These are phyloP conservation scores for Drosophila asahinai DNA, from an alignment of 1,140 invertebrate genomes.

Conservation along the genomic window DNA sequence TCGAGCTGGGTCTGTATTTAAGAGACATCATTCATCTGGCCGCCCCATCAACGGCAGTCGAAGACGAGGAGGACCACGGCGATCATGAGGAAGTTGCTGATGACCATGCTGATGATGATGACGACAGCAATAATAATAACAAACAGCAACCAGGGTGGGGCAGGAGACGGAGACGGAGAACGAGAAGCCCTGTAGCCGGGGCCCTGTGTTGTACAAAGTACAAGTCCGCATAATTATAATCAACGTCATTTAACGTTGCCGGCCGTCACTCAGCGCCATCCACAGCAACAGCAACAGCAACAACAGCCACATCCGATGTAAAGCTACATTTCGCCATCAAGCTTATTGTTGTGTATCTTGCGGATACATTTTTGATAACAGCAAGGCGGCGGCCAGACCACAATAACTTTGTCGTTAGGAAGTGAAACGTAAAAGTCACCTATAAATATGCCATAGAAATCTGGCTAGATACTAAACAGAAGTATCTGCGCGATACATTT, in stretches of 20 bases:
- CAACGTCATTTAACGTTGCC: slow-evolving; percentile 83
- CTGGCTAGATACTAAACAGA: slow-evolving; percentile 30
- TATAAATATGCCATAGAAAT: slow-evolving; percentile 54
- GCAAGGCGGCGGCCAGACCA: slow-evolving; percentile 17
- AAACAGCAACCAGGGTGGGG: slow-evolving; percentile 51
- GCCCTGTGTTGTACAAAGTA: slow-evolving; percentile 66
- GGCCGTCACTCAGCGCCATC: slow-evolving; percentile 80
- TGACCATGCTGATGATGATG: slow-evolving; percentile 59
- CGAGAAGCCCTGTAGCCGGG: slow-evolving; percentile 52
- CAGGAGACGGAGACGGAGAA: slow-evolving; percentile 17
- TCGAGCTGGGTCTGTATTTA: slow-evolving; percentile 73
- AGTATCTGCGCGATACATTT: slow-evolving; percentile 39
- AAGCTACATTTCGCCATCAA: slow-evolving; percentile 63
- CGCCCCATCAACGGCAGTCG: slow-evolving; percentile 76
- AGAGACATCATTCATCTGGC: slow-evolving; percentile 82
- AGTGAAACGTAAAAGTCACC: slow-evolving; percentile 63
- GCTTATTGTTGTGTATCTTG: slow-evolving; percentile 77
- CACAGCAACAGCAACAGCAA: slow-evolving; percentile 41
- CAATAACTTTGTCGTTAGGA: slow-evolving; percentile 77
- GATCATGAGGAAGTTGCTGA: slow-evolving; percentile 15
- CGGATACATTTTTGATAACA: slow-evolving; percentile 80
- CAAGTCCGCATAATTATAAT: slow-evolving; percentile 84
- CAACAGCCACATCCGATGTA: slow-evolving; percentile 53
- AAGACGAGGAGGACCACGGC: slow-evolving; percentile 47
- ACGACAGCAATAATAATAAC: slow-evolving; percentile 75